These are phyloP conservation scores for Drosophila willistoni DNA, from an alignment of 1,140 invertebrate species.

Conservation along the genomic window DNA sequence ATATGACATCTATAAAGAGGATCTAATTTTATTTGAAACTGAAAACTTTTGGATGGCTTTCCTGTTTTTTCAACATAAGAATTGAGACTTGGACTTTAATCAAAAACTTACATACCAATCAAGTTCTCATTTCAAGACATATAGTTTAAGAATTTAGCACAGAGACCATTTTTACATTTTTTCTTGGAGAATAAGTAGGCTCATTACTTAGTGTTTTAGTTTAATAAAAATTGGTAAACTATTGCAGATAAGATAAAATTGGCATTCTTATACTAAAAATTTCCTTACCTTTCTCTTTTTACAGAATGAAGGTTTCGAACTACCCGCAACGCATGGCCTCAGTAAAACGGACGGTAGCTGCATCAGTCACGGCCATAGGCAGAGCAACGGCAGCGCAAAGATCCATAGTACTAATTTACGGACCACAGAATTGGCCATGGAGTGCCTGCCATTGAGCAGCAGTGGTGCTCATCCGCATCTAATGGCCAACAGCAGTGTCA, in stretches of 20 bases:
- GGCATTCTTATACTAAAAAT: not conserved
- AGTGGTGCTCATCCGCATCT: constrained; percentile 65
- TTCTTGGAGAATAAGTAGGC: no score
- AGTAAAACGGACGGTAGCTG: constrained; percentile 66
- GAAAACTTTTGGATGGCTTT: no score
- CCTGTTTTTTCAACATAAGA: no score
- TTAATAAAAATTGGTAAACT: not conserved
- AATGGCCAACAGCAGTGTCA: constrained; percentile 38
- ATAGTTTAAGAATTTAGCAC: no score
- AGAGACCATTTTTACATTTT: no score
- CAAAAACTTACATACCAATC: no score
- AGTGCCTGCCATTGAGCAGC: constrained; percentile 74
- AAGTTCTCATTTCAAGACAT: no score
- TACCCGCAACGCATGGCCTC: constrained; percentile 69
- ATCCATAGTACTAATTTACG: constrained; percentile 28
- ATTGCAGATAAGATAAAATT: no score
- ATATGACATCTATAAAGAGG: no score
- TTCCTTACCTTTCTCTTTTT: constrained; percentile 24
- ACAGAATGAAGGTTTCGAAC: constrained; percentile 75
- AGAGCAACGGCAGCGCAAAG: constrained; percentile 40
- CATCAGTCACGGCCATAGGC: constrained; percentile 42
- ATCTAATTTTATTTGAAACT: no score
- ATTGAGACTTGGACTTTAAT: no score
- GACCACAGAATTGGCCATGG: constrained; percentile 67
- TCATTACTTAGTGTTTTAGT: no score